These are phyloP conservation scores for Pteropus alecto DNA, from an alignment of 2,113 vertebrate species.

Conservation along the genomic window DNA sequence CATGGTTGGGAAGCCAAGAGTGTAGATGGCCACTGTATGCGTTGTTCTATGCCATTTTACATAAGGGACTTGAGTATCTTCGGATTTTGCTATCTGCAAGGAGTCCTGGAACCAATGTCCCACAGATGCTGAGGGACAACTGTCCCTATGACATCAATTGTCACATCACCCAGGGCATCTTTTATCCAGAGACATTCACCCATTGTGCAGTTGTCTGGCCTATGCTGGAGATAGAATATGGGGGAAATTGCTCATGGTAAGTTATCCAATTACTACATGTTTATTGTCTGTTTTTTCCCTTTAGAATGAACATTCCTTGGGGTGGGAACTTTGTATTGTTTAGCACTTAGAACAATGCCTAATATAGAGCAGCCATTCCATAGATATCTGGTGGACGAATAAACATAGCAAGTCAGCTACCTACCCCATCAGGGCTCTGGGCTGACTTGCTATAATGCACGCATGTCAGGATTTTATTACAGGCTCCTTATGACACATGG, in stretches of 20 bases:
- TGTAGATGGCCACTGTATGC: neutral
- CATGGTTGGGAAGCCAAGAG: too few species aligned
- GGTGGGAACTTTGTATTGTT: neutral
- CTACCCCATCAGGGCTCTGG: neutral
- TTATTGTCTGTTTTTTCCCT: neutral
- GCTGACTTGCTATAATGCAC: neutral
- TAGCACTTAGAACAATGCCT: neutral
- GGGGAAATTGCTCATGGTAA: neutral
- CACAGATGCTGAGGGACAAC: neutral
- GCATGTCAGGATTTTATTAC: neutral
- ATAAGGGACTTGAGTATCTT: neutral
- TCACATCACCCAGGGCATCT: neutral
- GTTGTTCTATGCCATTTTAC: neutral
- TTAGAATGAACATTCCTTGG: neutral
- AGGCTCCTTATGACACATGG: neutral
- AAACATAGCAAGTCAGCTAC: neutral
- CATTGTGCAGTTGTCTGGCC: neutral
- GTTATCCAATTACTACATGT: neutral
- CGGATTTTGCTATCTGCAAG: neutral
- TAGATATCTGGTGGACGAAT: neutral
- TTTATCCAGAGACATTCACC: neutral
- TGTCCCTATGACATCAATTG: neutral
- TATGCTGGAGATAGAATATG: neutral
- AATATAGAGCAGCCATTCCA: neutral
- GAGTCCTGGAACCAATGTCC: neutral